Conservation (phyloP, 2,888 invertebrate species). For the Steinernema scapterisci region DNA sequence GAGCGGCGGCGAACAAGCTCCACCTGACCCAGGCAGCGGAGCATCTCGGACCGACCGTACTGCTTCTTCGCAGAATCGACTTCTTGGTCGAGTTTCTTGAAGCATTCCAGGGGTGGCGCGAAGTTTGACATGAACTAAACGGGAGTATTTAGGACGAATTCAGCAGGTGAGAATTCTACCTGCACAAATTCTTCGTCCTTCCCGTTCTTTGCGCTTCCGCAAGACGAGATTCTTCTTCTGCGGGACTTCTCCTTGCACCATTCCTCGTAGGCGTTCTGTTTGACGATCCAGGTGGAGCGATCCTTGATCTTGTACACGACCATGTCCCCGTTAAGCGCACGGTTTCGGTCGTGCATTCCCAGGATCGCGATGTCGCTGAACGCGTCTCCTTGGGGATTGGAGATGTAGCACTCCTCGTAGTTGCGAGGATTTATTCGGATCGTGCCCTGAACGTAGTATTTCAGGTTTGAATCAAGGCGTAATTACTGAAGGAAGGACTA, state of each 20-base stretch:
- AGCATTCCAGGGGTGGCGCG: background rate
- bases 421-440: slow-evolving; percentile 84
- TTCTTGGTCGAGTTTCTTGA: background rate
- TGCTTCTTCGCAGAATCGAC: background rate
- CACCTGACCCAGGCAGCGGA: background rate
- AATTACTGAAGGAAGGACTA: too few relatives aligned
- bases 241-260: slow-evolving; percentile 31
- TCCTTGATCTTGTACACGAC: slow-evolving; percentile 72
- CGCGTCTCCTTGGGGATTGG: slow-evolving; percentile 60
- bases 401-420: slow-evolving; percentile 80
- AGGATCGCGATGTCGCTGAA: slow-evolving; percentile 76
- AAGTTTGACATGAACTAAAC: slow-evolving; percentile 17
- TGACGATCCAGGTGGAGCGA: slow-evolving; percentile 68
- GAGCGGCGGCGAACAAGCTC: background rate
- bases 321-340: slow-evolving; percentile 83
- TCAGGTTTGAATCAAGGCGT: too few relatives aligned
- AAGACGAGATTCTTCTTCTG: too few relatives aligned
- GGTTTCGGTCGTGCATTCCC: slow-evolving; percentile 76
- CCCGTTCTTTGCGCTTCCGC: too few relatives aligned
- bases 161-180: background rate
- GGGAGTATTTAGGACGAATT: background rate
- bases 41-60: background rate
- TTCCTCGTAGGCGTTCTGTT: slow-evolving; percentile 44
- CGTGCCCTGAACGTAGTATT: slow-evolving; percentile 72
- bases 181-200: background rate